These are phyloP conservation scores for Perizoma flavofasciatum DNA, from an alignment of 2,888 invertebrate genomes.

Conservation along the genomic window DNA sequence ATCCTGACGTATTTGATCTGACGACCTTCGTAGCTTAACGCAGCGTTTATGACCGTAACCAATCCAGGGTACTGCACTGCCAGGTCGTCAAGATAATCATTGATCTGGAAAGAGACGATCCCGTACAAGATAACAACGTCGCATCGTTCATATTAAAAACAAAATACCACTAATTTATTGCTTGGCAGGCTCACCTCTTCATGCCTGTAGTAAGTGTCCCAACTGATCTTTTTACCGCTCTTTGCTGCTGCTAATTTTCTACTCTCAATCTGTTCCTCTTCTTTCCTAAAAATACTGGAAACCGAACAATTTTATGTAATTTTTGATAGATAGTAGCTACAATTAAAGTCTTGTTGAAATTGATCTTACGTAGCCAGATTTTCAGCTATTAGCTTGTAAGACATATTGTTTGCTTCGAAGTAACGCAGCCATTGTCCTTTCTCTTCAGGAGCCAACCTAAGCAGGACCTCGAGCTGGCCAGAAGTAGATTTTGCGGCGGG, in stretches of 20 bases:
- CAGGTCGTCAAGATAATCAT: constrained; percentile 71
- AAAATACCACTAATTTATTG: too few species aligned
- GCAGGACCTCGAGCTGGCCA: constrained; percentile 61
- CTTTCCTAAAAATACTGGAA: constrained; percentile 62
- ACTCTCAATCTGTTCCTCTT: constrained; percentile 55
- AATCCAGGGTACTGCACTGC: constrained; percentile 72
- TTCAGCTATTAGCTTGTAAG: constrained; percentile 59
- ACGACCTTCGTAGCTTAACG: constrained; percentile 84
- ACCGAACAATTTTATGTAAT: not conserved
- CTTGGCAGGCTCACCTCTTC: constrained; percentile 52
- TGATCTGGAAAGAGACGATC: constrained; percentile 67
- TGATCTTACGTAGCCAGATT: constrained; percentile 68
- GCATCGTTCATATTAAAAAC: too few species aligned
- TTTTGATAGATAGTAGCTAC: too few species aligned
- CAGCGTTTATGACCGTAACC: constrained; percentile 82
- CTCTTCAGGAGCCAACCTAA: constrained; percentile 64
- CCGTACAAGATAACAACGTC: not conserved
- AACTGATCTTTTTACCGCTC: constrained; percentile 61
- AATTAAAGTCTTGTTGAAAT: not conserved
- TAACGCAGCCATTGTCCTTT: constrained; percentile 63
- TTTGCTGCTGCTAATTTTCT: constrained; percentile 48
- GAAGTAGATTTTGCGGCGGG: constrained; percentile 53
- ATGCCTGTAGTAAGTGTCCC: constrained; percentile 65
- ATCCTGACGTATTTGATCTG: constrained; percentile 84
- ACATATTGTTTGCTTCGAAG: constrained; percentile 57